Conservation (phyloP, 2,888 invertebrate species). For the Anorthoa munda region DNA sequence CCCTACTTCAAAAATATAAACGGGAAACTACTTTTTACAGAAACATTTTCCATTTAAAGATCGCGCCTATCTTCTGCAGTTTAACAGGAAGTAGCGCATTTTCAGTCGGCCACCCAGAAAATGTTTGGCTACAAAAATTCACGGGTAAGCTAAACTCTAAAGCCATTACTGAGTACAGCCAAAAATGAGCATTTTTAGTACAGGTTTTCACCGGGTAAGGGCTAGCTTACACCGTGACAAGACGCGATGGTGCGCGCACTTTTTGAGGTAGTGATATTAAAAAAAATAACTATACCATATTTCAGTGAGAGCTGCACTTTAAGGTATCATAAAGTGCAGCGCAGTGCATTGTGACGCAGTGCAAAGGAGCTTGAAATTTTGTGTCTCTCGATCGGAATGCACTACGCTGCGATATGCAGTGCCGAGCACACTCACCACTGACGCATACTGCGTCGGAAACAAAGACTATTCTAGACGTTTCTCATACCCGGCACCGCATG, state of each 20-base stretch:
- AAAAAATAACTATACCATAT: too few relatives aligned
- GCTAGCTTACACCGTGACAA: background rate
- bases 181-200: constrained; percentile 49
- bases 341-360: background rate
- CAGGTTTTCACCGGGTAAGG: constrained; percentile 32
- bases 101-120: constrained; percentile 30
- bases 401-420: too few relatives aligned
- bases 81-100: constrained; percentile 12
- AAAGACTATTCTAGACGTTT: too few relatives aligned
- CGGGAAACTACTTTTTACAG: background rate
- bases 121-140: constrained; percentile 31
- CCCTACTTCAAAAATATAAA: background rate
- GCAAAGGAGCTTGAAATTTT: background rate
- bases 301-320: background rate
- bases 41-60: constrained; percentile 11
- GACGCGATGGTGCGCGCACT: too few relatives aligned
- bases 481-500: too few relatives aligned
- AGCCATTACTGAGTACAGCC: constrained; percentile 38
- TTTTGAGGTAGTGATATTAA: too few relatives aligned
- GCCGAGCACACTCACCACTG: too few relatives aligned
- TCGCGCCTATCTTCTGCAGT: constrained; percentile 17
- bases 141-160: constrained; percentile 5
- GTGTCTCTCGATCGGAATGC: too few relatives aligned
- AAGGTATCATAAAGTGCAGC: too few relatives aligned
- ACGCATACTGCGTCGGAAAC: too few relatives aligned